Evolutionary conservation across 1,140 invertebrate genomes (phyloP), one percentile per base, ranked within the genome.

Genomic region (Diprion similis): DNA sequence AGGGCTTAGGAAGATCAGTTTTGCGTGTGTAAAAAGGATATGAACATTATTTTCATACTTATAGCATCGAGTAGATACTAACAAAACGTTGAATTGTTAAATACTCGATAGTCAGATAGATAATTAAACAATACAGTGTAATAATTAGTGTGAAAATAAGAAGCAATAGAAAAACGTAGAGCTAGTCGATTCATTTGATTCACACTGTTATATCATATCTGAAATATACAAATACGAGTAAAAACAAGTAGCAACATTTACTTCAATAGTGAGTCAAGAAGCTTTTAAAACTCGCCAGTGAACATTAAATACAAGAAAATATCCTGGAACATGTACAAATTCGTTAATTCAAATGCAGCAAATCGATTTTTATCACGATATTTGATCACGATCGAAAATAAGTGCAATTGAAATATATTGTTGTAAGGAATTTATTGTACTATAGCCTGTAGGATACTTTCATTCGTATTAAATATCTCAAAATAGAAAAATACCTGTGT

Each of bases 91-190:
- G 4, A 59, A 59, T 17, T 59, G n/a, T 59, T 17, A 17, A 59
- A 17, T 17, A 59, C n/a, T 15, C 51, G 51, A 59, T 6, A 37
- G 24, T 59, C 51, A 17, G 51, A 59, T 59, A 59, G 51, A 59
- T 59, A 17, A 59, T 59, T 15, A 59, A 59, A 59, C 51, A 59
- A 59, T 59, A 17, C n/a, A 59, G 24, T 59, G n/a, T 15, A 59
- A 59, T 59, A 59, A 59, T 59, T 59, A 59, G 51, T 59, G 51
- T 59, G 51, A 59, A 59, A 59, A 59, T 59, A 59, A 59, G 51
- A 59, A 59, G 51, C 51, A 59, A 59, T 17, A 59, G 51, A 59
- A 15, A 37, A 59, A 59, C 51, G 51, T 59, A 59, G 51, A 59
- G 51, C 51, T 59, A 59, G n/a, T 15, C 9, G 51, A 59, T 59